Evolutionary conservation across 2,113 vertebrate species (phyloP).

Genomic region (Hypocryptadius cinnamomeus): DNA sequence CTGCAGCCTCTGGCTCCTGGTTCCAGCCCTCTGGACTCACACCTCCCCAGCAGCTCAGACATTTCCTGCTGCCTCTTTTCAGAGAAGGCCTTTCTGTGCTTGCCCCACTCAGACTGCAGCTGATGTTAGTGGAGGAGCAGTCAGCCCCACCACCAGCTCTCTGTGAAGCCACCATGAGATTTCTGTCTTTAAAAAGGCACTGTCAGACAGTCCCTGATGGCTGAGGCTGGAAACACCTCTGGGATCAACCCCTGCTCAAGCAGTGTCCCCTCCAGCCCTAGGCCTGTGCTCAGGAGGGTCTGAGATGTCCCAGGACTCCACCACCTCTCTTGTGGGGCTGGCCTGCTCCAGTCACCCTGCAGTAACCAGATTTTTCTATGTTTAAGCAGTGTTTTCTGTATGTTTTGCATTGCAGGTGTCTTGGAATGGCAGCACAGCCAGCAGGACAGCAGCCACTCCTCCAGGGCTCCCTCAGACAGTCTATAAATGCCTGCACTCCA

Average conservation of each 20-base stretch:
- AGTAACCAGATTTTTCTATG: background rate
- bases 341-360: background rate
- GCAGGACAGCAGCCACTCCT: background rate
- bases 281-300: background rate
- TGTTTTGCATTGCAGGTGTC: background rate
- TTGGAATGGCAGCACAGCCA: background rate
- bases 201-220: too few species aligned
- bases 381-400: background rate
- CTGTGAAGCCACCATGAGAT: background rate
- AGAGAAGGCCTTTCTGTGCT: background rate
- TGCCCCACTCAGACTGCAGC: background rate
- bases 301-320: background rate
- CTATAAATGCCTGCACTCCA: background rate
- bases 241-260: background rate
- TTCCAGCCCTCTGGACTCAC: background rate
- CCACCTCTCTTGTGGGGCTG: background rate
- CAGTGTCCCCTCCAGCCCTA: background rate
- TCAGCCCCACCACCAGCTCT: background rate
- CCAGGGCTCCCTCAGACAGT: background rate
- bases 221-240: background rate
- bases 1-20: background rate
- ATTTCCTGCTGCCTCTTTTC: background rate
- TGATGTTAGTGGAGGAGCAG: background rate
- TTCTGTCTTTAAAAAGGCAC: background rate
- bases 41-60: background rate